Base-by-base conservation (phyloP, 2,113 vertebrate genomes). In the Ramphastos sulfuratus region DNA sequence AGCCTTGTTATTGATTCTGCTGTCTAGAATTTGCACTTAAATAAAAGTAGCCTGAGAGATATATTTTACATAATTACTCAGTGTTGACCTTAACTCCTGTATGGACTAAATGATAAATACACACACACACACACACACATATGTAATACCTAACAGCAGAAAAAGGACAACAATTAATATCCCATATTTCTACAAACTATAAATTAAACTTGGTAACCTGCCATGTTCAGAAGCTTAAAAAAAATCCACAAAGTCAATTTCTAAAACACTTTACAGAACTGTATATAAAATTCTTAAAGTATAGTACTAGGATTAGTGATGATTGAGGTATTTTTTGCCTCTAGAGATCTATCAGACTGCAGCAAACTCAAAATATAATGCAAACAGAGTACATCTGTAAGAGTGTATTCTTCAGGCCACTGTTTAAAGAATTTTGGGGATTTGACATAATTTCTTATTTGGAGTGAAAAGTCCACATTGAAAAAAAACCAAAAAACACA, bases 151-250 rank as follows among this genome's bases (percentile, higher is more conserved):
- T 83, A 95, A 93, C 30, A 88, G 90, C 63, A 97, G 87, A 94
- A 97, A 96, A 96, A 88, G 71, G 61, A 93, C 7, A 30, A 97
- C 94, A 96, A 96, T 95, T 91, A 96, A 96, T 92, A 94, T 64
- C 89, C 89, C 96, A 64, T 96, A 96, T 96, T 95, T 97, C 94
- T 97, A 91, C 92, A 96, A 94, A 91, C 65, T 73, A 89, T 97
- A 97, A 97, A 97, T 97, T 96, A 94, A 91, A 80, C 70, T 86
- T 95, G 93, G 93, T 89, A 87, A 92, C 31, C 76, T 93, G 91
- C 89, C 95, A 97, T 15, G 15, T 42, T 93, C 23, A 2, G n/a
- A 95, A 97, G 72, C 95, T 96, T 96, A 97, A 96, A 82, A 42
- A 91, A 87, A 96, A 96, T 97, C 91, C 61, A 67, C 84, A 65